phyloP scores from a whole-genome alignment of 2,797 vertebrate genomes.

The Dromococcyx pavoninus region DNA sequence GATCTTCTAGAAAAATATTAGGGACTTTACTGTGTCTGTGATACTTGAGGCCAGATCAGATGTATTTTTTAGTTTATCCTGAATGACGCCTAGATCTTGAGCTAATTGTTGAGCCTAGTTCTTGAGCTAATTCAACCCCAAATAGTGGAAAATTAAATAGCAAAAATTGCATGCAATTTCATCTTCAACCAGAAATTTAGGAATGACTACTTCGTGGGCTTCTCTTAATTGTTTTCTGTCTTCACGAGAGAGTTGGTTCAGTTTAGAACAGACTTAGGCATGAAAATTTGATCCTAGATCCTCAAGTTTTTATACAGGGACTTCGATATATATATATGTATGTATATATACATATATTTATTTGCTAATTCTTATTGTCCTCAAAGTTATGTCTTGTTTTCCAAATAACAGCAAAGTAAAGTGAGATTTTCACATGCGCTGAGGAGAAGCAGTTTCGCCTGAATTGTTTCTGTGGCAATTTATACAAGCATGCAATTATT shows the following conservation, averaged over 20 bases:
- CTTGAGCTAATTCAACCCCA: not conserved
- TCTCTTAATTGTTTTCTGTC: not conserved
- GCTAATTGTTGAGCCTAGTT: no score
- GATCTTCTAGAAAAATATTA: not conserved
- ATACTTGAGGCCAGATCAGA: not conserved
- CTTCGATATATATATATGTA: not conserved
- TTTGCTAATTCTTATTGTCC: not conserved
- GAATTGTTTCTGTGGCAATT: constrained; percentile 9
- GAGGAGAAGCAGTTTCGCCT: not conserved
- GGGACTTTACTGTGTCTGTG: not conserved
- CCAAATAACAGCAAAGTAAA: not conserved
- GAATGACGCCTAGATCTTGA: not conserved
- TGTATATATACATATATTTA: no score
- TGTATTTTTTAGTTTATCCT: not conserved
- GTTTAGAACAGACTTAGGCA: not conserved
- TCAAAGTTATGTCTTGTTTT: not conserved
- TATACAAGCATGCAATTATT: constrained; percentile 23
- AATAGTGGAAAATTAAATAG: not conserved
- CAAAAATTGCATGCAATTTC: not conserved
- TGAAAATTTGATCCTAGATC: not conserved
- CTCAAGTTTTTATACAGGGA: not conserved
- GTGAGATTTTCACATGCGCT: not conserved
- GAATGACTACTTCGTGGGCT: not conserved
- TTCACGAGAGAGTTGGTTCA: not conserved
- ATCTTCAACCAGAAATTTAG: not conserved